Percentiles rank a stretch among this genome's conserved stretches.
Evolutionary conservation across 92 coral and sea anemone genomes (phyloP).

Genomic region (Phymanthus crucifer): DNA sequence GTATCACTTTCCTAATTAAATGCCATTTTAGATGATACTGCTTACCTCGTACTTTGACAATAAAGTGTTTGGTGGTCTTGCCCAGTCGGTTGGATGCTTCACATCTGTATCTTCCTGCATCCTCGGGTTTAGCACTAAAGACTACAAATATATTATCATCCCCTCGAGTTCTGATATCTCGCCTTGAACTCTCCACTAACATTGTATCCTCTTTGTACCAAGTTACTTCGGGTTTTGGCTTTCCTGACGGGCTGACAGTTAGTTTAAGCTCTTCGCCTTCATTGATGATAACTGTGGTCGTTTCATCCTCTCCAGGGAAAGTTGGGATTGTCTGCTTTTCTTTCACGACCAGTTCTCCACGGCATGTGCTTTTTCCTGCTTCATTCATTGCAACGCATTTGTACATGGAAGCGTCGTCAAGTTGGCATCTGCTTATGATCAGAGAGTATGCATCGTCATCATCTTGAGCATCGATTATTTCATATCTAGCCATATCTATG

Average conservation of each 20-base stretch:
- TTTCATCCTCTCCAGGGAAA: slow-evolving; percentile 60
- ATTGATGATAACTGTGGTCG: slow-evolving; percentile 52
- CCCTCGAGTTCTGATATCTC: slow-evolving; percentile 59
- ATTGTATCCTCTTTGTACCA: slow-evolving; percentile 84
- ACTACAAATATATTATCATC: slow-evolving; percentile 64
- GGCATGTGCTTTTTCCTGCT: slow-evolving; percentile 69
- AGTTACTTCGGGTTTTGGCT: slow-evolving; percentile 84
- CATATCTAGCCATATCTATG: slow-evolving; percentile 58
- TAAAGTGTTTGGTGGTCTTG: slow-evolving; percentile 56
- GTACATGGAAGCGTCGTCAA: slow-evolving; percentile 72
- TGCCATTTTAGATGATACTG: neutral
- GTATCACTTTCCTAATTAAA: neutral
- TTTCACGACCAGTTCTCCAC: slow-evolving; percentile 69
- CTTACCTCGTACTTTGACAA: slow-evolving; percentile 81
- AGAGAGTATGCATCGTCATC: slow-evolving; percentile 68
- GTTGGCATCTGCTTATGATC: slow-evolving; percentile 64
- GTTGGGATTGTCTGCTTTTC: slow-evolving; percentile 59
- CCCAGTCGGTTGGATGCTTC: slow-evolving; percentile 87
- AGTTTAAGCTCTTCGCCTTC: slow-evolving; percentile 83
- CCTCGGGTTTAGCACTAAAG: slow-evolving; percentile 62
- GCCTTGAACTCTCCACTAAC: slow-evolving; percentile 65
- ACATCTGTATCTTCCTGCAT: slow-evolving; percentile 89
- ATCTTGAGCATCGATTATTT: slow-evolving; percentile 60
- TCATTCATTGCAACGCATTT: slow-evolving; percentile 77
- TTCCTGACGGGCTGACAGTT: slow-evolving; percentile 69